Evolutionary conservation across 1,140 invertebrate species (phyloP).

Genomic region (Tenebrio molitor): DNA sequence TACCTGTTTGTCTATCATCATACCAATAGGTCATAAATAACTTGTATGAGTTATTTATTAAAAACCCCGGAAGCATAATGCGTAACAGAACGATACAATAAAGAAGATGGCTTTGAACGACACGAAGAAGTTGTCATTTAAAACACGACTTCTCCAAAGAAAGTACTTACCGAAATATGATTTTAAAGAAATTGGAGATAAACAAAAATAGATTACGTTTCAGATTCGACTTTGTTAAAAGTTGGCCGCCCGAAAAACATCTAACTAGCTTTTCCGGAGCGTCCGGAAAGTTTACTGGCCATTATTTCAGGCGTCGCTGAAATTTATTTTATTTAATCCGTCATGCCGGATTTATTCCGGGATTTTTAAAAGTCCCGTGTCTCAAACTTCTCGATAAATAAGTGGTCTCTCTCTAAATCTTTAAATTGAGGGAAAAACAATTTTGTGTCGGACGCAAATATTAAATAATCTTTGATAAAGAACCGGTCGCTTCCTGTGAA

Average conservation of each 20-base stretch:
- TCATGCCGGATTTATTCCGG: conserved; percentile 16
- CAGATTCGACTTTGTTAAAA: conserved; percentile 26
- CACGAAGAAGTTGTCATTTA: conserved; percentile 1
- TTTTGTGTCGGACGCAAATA: background rate
- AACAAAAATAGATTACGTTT: conserved; percentile 27
- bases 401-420: background rate
- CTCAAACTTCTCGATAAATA: conserved; percentile 17
- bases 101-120: background rate
- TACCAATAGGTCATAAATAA: conserved; percentile 24
- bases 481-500: too few species aligned
- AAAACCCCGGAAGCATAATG: background rate
- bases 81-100: background rate
- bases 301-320: conserved; percentile 24
- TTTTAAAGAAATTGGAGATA: background rate
- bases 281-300: conserved; percentile 22
- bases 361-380: conserved; percentile 10
- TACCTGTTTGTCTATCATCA: background rate
- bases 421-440: too few species aligned
- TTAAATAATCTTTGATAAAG: too few species aligned
- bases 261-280: conserved; percentile 15
- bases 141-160: background rate
- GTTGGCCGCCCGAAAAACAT: conserved; percentile 12
- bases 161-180: background rate
- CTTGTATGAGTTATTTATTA: conserved; percentile 26
- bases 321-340: conserved; percentile 38